Percentiles rank a stretch among this genome's conserved stretches.
Evolutionary conservation across 2,113 vertebrate genomes (phyloP).

Genomic region (Tragelaphus buxtoni): DNA sequence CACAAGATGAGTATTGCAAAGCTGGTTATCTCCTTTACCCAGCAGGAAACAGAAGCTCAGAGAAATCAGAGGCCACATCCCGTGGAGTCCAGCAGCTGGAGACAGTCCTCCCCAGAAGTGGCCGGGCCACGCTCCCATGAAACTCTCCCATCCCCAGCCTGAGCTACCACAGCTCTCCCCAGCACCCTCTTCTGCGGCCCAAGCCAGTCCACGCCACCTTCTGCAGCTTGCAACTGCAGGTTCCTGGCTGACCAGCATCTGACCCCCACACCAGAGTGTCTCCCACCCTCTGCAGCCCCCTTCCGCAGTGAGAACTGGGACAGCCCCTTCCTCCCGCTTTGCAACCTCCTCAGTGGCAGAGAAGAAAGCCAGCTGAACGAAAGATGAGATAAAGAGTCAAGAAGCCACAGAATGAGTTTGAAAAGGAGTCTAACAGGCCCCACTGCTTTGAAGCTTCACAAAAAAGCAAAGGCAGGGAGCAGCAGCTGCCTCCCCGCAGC

Average conservation of each 20-base stretch:
- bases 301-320: background rate
- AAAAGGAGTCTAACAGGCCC: accelerated
- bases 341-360: background rate
- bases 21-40: background rate
- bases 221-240: background rate
- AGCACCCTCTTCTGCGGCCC: accelerated
- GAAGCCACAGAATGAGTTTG: accelerated
- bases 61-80: background rate
- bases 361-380: background rate
- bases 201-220: too few species aligned
- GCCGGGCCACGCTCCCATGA: background rate
- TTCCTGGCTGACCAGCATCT: accelerated
- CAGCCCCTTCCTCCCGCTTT: background rate
- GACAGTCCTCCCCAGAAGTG: accelerated
- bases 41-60: background rate
- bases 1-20: background rate
- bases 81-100: background rate
- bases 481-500: background rate
- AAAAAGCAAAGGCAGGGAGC: background rate
- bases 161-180: background rate
- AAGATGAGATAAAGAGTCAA: background rate
- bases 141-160: accelerated
- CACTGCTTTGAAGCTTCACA: accelerated
- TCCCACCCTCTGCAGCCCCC: background rate
- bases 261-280: accelerated